phyloP scores from a whole-genome alignment of 2,888 invertebrate genomes.

The Pinctada fucata region DNA sequence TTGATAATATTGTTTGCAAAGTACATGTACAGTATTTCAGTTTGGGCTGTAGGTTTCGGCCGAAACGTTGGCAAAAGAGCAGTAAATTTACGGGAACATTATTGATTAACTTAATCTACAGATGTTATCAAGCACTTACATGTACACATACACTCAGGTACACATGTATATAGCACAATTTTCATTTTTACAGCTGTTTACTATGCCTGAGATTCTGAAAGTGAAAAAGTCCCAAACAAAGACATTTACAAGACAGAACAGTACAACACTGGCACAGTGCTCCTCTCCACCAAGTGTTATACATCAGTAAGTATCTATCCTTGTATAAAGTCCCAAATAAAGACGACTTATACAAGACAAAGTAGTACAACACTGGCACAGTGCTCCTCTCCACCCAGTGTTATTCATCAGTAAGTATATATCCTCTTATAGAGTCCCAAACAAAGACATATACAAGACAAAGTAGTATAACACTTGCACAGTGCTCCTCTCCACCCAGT shows the following conservation, averaged over 20 bases:
- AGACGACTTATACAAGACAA: conserved; percentile 8
- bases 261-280: conserved; percentile 54
- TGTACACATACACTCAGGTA: too few species aligned
- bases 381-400: conserved; percentile 59
- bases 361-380: conserved; percentile 51
- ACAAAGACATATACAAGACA: conserved; percentile 28
- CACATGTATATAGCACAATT: too few species aligned
- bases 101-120: too few species aligned
- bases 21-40: too few species aligned
- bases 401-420: conserved; percentile 59
- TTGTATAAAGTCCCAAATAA: conserved; percentile 55
- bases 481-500: conserved; percentile 60
- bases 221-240: conserved; percentile 59
- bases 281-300: conserved; percentile 64
- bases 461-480: conserved; percentile 49
- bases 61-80: too few species aligned
- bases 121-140: too few species aligned
- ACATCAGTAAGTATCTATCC: conserved; percentile 48
- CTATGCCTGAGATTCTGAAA: conserved; percentile 71
- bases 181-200: conserved; percentile 59
- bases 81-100: too few species aligned
- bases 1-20: too few species aligned
- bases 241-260: conserved; percentile 23
- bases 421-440: conserved; percentile 51
- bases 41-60: too few species aligned